Evolutionary conservation across 2,797 vertebrate species (phyloP), one percentile per base, ranked within the genome.

Genomic region (Lepilemur ruficaudatus): DNA sequence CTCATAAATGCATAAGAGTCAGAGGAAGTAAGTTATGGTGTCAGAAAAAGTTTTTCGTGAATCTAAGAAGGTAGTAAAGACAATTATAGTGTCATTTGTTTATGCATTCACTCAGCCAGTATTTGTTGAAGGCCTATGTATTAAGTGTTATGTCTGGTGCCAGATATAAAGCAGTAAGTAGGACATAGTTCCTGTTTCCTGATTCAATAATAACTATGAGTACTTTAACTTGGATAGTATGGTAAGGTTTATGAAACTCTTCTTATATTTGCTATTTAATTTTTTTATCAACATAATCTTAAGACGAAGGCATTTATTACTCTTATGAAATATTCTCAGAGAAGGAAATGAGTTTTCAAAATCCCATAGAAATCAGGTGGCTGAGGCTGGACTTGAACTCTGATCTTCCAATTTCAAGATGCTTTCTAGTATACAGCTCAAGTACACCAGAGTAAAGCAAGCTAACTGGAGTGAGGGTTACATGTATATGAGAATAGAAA

Each of bases 221-320:
- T 84, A 63, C 5, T 93, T 69, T 92, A 84, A 46, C 88, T 88
- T 28, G 48, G 14, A 13, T 59, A 63, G 35, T 63, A 28, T n/a
- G 5, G 38, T 48, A 67, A 55, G 6, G 9, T 83, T 93, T 67
- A 48, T 91, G 10, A 22, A 95, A 88, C 30, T 72, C n/a, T 83
- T 94, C 20, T 38, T 63, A 3, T 90, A 69, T 94, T 94, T 95
- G 32, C 22, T 93, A 46, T 28, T 96, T 92, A 76, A 89, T 46
- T 89, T 38, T 65, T 67, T 72, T 46, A 92, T 91, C 13, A 80
- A 46, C 2, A 25, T 35, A 76, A 48, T 22, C 28, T 84, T 48
- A 75, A 88, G 46, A 41, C 83, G 38, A 95, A 61, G 35, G 18
- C 73, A 70, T 91, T 89, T 89, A 72, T 83, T 89, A 63, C 32